These are phyloP conservation scores for Chloropsis cyanopogon DNA, from an alignment of 2,113 vertebrate species.

Conservation along the genomic window DNA sequence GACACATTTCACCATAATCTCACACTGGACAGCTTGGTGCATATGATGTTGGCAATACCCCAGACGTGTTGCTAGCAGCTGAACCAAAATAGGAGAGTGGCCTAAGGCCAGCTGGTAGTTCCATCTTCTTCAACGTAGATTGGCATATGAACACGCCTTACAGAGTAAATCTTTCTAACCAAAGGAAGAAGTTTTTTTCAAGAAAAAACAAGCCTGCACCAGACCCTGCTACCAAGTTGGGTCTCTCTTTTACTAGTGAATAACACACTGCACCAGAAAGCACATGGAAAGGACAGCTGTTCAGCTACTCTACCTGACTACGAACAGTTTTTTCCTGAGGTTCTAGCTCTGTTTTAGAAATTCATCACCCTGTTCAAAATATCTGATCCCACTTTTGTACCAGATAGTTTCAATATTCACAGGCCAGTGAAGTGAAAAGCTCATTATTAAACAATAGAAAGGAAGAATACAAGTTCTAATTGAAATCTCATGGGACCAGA, in stretches of 20 bases:
- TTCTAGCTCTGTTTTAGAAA: background rate
- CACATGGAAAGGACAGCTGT: background rate
- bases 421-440: background rate
- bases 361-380: background rate
- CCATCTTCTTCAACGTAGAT: background rate
- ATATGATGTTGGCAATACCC: background rate
- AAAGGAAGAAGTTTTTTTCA: background rate
- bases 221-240: background rate
- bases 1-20: background rate
- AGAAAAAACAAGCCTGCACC: background rate
- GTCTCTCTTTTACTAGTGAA: background rate
- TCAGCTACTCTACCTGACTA: background rate
- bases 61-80: background rate
- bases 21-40: background rate
- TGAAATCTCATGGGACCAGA: background rate
- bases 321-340: background rate
- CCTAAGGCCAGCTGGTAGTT: background rate
- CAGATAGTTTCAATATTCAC: background rate
- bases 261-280: background rate
- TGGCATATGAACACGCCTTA: background rate
- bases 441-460: conserved; percentile 18
- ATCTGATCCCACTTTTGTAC: background rate
- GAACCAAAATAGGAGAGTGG: background rate
- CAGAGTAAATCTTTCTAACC: background rate
- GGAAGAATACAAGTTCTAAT: background rate